Conservation (phyloP, 2,113 vertebrate species). For the Scytalopus superciliaris region DNA sequence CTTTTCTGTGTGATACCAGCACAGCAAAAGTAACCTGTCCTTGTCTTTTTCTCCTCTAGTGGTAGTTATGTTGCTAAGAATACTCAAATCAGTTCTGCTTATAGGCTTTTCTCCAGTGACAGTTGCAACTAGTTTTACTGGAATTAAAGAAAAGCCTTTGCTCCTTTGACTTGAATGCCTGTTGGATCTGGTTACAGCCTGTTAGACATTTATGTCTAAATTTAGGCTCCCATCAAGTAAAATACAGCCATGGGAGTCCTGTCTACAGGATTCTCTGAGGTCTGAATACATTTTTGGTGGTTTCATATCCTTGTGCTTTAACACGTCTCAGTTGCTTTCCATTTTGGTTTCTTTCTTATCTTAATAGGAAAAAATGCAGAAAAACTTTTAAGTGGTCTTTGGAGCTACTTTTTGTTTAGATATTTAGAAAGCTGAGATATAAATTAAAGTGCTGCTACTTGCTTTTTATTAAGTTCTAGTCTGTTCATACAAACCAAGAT, state of each 20-base stretch:
- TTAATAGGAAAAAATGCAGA: background rate
- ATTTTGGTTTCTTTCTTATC: background rate
- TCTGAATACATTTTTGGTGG: fast-evolving
- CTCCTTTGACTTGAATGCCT: background rate
- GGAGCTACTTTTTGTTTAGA: background rate
- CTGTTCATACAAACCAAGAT: background rate
- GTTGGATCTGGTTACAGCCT: background rate
- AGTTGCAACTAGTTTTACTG: background rate
- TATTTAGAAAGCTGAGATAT: background rate
- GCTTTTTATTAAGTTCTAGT: background rate
- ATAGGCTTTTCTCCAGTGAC: background rate
- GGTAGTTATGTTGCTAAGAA: background rate
- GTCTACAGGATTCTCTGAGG: background rate
- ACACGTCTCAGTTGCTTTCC: background rate
- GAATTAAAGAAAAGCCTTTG: background rate
- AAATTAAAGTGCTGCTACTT: background rate
- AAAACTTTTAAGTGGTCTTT: background rate
- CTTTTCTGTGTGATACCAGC: background rate
- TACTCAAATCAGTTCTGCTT: background rate
- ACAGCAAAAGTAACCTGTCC: background rate
- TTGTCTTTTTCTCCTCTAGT: background rate
- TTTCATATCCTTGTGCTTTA: background rate
- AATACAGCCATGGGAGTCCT: background rate
- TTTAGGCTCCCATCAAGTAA: background rate
- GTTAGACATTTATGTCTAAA: background rate